A percentile compares a stretch with the other conserved stretches of the same genome.
These are phyloP conservation scores for Hafferia zeledoni DNA, from an alignment of 2,797 vertebrate genomes.

Conservation along the genomic window DNA sequence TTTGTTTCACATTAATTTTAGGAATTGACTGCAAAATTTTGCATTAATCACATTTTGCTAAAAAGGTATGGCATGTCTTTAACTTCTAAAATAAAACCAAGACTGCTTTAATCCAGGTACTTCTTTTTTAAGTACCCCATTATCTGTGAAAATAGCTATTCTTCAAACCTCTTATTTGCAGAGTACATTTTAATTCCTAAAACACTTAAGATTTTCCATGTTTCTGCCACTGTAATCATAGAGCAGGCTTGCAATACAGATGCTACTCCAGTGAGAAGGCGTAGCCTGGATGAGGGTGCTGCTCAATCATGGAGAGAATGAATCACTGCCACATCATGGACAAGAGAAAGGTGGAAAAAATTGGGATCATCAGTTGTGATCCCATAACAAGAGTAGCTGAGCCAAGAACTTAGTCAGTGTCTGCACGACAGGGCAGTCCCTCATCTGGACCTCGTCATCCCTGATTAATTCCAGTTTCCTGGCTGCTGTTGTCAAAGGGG, in stretches of 20 bases:
- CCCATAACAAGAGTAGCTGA: neutral
- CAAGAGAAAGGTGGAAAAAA: neutral
- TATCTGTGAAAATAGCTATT: conserved; percentile 26
- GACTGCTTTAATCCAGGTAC: neutral
- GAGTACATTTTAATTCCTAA: conserved; percentile 5
- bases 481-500: neutral
- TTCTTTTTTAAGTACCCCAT: conserved; percentile 13
- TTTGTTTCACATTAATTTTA: neutral
- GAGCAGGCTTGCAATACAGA: neutral
- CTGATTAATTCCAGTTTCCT: neutral
- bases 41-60: conserved; percentile 30
- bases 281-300: neutral
- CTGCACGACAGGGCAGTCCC: neutral
- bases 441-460: neutral
- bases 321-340: neutral
- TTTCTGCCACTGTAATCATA: neutral
- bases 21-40: neutral
- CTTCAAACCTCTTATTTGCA: conserved; percentile 3
- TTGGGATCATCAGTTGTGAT: neutral
- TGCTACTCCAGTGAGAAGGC: neutral
- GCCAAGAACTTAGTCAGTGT: neutral
- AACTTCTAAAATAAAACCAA: conserved; percentile 43
- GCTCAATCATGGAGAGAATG: neutral
- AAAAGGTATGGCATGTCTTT: neutral
- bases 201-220: neutral